A percentile compares a stretch with the other conserved stretches of the same genome.
phyloP scores from a whole-genome alignment of 2,888 invertebrate genomes.

The Caradrina clavipalpis region DNA sequence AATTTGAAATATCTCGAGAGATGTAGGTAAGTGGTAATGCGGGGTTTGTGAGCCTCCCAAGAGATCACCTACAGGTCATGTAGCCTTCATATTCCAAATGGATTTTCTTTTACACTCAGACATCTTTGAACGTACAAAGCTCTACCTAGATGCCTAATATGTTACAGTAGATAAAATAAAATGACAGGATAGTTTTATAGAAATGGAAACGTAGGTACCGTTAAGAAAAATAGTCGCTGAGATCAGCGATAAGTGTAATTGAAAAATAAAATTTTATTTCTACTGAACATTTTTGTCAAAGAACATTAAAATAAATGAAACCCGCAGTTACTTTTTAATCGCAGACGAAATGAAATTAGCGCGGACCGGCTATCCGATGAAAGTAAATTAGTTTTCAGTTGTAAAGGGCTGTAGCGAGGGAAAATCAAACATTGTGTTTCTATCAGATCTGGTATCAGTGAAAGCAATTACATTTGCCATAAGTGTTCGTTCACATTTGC shows the following conservation, averaged over 20 bases:
- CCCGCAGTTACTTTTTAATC: conserved; percentile 64
- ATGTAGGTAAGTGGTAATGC: conserved; percentile 62
- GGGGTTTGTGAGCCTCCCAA: conserved; percentile 52
- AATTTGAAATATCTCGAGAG: conserved; percentile 55
- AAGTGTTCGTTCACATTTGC: conserved; percentile 90
- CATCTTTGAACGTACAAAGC: conserved; percentile 51
- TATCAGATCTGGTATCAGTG: conserved; percentile 80
- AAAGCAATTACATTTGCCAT: conserved; percentile 89
- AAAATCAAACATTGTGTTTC: conserved; percentile 81
- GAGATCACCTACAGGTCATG: conserved; percentile 59
- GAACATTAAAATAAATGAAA: conserved; percentile 63
- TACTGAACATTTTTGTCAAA: conserved; percentile 54
- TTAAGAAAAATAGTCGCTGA: conserved; percentile 24
- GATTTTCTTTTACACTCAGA: conserved; percentile 60
- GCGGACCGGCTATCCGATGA: conserved; percentile 54
- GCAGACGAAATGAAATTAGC: conserved; percentile 63
- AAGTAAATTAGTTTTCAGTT: conserved; percentile 71
- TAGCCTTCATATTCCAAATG: conserved; percentile 59
- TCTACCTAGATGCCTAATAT: conserved; percentile 41
- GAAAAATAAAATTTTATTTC: conserved; percentile 60
- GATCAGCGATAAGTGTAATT: conserved; percentile 55
- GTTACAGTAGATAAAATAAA: conserved; percentile 42
- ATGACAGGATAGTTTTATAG: conserved; percentile 35
- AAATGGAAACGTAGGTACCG: conserved; percentile 26
- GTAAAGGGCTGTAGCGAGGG: conserved; percentile 61